Evolutionary conservation across 2,888 invertebrate genomes (phyloP).

Genomic region (Bedellia somnulentella): DNA sequence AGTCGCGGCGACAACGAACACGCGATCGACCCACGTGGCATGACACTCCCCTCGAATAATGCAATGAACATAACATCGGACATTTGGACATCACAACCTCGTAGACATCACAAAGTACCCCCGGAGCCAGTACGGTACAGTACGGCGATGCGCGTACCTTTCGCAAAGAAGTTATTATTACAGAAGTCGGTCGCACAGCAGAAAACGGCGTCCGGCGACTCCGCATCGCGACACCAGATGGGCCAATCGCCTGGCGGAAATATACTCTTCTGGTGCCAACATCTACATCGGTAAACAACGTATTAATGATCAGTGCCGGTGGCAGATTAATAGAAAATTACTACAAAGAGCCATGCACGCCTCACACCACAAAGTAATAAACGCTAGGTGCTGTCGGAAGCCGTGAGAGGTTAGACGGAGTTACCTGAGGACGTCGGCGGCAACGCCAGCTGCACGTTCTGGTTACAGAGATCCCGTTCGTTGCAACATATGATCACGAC

Average conservation of each 20-base stretch:
- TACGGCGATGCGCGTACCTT: conserved; percentile 35
- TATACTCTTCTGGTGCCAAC: conserved; percentile 58
- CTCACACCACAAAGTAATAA: conserved; percentile 36
- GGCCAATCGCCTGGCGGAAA: conserved; percentile 65
- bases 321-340: conserved; percentile 27
- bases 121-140: neutral
- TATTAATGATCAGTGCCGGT: conserved; percentile 55
- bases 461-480: conserved; percentile 74
- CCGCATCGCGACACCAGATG: conserved; percentile 60
- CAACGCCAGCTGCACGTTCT: conserved; percentile 68
- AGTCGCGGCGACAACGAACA: no score
- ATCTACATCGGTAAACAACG: conserved; percentile 55
- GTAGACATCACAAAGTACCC: conserved; percentile 1
- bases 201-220: conserved; percentile 29
- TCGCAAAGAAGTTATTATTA: conserved; percentile 47
- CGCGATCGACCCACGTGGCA: no score
- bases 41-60: neutral
- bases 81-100: neutral
- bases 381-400: conserved; percentile 9
- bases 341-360: conserved; percentile 35
- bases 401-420: neutral
- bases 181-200: conserved; percentile 76
- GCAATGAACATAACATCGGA: neutral
- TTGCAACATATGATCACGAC: conserved; percentile 83
- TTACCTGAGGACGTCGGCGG: conserved; percentile 69